phyloP scores from a whole-genome alignment of 2,888 invertebrate genomes.

The Mesorhabditis spiculigera region DNA sequence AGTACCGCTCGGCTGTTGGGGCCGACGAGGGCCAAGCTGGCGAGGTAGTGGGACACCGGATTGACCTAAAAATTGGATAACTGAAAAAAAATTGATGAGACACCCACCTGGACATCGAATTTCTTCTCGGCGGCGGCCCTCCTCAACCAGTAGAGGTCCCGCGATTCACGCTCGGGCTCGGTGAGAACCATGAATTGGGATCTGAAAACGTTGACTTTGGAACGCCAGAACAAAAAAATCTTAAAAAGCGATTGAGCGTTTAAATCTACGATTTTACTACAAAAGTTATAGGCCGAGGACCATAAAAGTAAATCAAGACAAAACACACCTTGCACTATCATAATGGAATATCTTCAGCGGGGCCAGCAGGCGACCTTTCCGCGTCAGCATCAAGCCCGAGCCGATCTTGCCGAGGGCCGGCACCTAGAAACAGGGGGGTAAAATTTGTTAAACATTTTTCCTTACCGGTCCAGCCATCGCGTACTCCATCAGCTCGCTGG shows the following conservation, averaged over 20 bases:
- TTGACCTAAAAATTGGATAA: slow-evolving; percentile 9
- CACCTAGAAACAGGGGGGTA: slow-evolving; percentile 33
- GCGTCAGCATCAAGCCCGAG: slow-evolving; percentile 60
- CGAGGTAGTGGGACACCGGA: slow-evolving; percentile 45
- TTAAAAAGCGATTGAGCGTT: neutral
- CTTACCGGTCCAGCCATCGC: slow-evolving; percentile 34
- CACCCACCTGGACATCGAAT: slow-evolving; percentile 37
- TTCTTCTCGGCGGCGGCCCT: slow-evolving; percentile 36
- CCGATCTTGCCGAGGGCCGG: slow-evolving; percentile 56
- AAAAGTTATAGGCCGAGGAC: too few species aligned
- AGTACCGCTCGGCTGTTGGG: slow-evolving; percentile 40
- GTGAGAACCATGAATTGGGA: slow-evolving; percentile 60
- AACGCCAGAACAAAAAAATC: neutral
- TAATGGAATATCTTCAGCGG: slow-evolving; percentile 61
- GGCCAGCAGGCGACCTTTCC: slow-evolving; percentile 60
- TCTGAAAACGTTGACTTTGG: slow-evolving; percentile 8
- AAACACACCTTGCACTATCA: slow-evolving; percentile 29
- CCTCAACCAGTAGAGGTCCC: slow-evolving; percentile 61
- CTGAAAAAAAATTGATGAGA: neutral
- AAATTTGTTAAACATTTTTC: neutral
- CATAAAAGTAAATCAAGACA: neutral
- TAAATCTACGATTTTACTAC: neutral
- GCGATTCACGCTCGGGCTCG: slow-evolving; percentile 60
- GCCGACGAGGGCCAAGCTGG: slow-evolving; percentile 47
- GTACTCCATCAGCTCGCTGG: slow-evolving; percentile 56